phyloP scores from a whole-genome alignment of 2,888 invertebrate species.

The Dynastes grantii region DNA sequence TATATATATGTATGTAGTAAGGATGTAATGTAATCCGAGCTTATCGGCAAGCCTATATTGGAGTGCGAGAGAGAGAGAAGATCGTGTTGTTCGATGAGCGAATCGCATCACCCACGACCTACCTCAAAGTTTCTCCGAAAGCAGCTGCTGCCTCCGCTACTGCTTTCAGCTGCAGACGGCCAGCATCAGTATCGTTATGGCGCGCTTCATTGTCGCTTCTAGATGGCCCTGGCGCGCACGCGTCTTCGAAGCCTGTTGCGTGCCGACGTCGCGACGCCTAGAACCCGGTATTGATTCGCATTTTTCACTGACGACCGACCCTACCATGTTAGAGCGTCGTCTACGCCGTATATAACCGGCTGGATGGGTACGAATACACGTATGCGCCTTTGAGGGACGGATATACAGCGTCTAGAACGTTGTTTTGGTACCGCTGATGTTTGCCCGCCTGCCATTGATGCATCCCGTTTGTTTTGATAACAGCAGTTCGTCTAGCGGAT shows the following conservation, averaged over 20 bases:
- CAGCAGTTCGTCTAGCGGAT: neutral
- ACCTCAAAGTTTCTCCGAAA: slow-evolving; percentile 57
- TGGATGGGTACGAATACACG: slow-evolving; percentile 10
- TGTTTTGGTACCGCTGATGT: neutral
- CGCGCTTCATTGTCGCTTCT: slow-evolving; percentile 65
- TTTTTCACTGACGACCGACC: slow-evolving; percentile 53
- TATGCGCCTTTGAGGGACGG: neutral
- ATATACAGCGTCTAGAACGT: slow-evolving; percentile 1
- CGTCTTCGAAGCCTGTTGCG: slow-evolving; percentile 64
- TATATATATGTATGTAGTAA: too few relatives aligned
- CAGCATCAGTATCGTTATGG: neutral
- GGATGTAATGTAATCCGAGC: too few relatives aligned
- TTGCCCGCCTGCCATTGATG: too few relatives aligned
- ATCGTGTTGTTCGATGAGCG: slow-evolving; percentile 15
- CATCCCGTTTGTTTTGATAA: slow-evolving; percentile 15
- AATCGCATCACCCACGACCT: slow-evolving; percentile 56
- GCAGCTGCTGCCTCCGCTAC: slow-evolving; percentile 56
- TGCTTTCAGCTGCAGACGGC: neutral
- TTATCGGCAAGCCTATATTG: too few relatives aligned
- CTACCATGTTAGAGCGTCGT: slow-evolving; percentile 33
- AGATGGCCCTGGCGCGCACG: slow-evolving; percentile 58
- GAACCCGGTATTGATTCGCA: slow-evolving; percentile 64
- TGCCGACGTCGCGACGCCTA: slow-evolving; percentile 67
- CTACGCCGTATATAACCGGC: slow-evolving; percentile 39
- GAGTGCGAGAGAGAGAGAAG: neutral